Evolutionary conservation across 64 coral and sea anemone species (phyloP), one percentile per base, ranked within the genome.

Genomic region (Porites lutea): DNA sequence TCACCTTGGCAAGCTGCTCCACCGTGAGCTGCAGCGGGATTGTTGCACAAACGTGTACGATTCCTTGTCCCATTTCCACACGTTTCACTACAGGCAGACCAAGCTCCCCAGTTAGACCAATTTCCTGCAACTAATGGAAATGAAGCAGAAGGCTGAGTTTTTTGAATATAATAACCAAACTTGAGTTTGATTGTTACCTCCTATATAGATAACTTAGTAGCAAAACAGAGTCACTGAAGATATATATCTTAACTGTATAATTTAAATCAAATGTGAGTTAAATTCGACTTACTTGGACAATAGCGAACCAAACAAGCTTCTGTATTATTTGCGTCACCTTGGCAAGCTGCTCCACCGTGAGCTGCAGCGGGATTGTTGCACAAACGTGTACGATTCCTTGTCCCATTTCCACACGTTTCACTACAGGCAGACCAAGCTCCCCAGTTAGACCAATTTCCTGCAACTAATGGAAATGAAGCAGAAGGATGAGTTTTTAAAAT

Each of bases 401-500:
- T 57, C 15, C 90, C 90, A 92, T n/a, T 52, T 55, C 80, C 80
- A 74, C 90, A 92, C 18, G 80, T 75, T 57, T 85, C 52, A 73
- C 90, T 92, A 61, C 90, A 92, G 11, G 80, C 8, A 51, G 90
- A 84, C 90, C 90, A 92, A 43, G 18, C 22, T 8, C 64, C 90
- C 90, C 90, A 92, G 79, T 49, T 2, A 37, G 79, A 75, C 90
- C 90, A 92, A 3, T 18, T 5, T 37, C 27, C 27, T 4, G 82
- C 90, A 63, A 16, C 4, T 23, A 37, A 50, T 11, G 65, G 7
- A 67, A 4, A 78, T 37, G 27, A 37, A 37, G 27, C 27, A 37
- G 0, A 37, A 37, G 27, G 27, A 37, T 37, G 27, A 37, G 27
- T 37, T 37, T 37, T 37, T 37, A 37, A 1, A 37, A 37, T 37